Conservation (phyloP, 2,888 invertebrate species). For the Ceriagrion tenellum region DNA sequence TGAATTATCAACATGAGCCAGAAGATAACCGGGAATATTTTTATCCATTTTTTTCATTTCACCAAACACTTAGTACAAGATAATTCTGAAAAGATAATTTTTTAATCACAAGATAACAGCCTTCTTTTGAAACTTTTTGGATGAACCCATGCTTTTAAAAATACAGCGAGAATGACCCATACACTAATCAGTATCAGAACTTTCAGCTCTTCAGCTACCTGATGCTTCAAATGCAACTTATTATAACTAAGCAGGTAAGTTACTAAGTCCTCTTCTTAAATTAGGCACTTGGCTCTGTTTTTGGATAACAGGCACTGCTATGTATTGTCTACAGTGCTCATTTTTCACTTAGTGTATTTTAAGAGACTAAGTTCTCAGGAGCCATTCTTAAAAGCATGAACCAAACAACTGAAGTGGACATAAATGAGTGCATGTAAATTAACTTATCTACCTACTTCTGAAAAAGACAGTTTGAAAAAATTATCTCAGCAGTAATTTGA, state of each 20-base stretch:
- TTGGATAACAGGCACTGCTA: not conserved
- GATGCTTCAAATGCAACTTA: not conserved
- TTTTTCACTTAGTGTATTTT: not conserved
- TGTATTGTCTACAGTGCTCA: not conserved
- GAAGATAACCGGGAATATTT: not conserved
- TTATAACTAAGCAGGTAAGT: not conserved
- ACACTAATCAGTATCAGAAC: not conserved
- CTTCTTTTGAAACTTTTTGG: not conserved
- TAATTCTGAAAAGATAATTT: not conserved
- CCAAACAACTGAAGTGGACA: too few species aligned
- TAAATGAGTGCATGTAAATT: not conserved
- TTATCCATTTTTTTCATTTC: not conserved
- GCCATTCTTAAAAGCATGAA: too few species aligned
- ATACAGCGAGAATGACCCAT: not conserved
- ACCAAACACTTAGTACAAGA: not conserved
- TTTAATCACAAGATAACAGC: not conserved
- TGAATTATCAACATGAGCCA: too few species aligned
- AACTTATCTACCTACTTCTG: not conserved
- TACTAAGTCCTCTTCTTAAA: not conserved
- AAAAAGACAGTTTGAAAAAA: not conserved
- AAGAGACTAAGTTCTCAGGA: not conserved
- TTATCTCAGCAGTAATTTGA: not conserved
- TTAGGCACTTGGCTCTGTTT: too few species aligned
- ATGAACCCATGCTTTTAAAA: not conserved
- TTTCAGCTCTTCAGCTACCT: not conserved